Base-by-base conservation (phyloP, 2,113 vertebrate genomes). In the Tympanuchus pallidicinctus region DNA sequence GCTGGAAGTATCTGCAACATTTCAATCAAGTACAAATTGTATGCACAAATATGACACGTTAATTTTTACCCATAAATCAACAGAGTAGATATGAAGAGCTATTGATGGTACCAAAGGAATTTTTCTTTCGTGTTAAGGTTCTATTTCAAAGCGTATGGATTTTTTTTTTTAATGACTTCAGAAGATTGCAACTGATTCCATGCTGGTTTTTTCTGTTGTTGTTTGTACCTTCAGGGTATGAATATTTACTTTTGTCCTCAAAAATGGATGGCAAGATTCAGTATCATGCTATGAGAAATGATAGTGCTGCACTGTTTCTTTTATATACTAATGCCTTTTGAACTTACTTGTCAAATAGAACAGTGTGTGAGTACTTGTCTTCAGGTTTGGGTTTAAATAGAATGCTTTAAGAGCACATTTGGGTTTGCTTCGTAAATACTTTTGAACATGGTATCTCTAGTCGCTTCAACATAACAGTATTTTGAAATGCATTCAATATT, bases 241-340 rank as follows among this genome's bases (percentile, higher is more conserved):
- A 67, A 73, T 50, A 14, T 52, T 60, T 76, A 86, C 64, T 32
- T 1, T 52, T 84, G 42, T 67, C 70, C 32, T 84, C 32, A 61
- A 50, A 79, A 72, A 72, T 60, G 45, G 30, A 45, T 91, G 57
- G 19, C 34, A 65, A 79, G 48, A 43, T 75, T 54, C 5, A 2
- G 8, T 89, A 90, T n/a, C 24, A 27, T 47, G 32, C 81, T 85
- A 36, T 89, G 82, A 93, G 84, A 84, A 93, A 82, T 75, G 14
- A 57, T 36, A 82, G 47, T 32, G 32, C 43, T 72, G 67, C 52
- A 65, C 28, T 54, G 57, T 48, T 91, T 57, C 30, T 38, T 40
- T 92, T 42, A 28, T 78, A 32, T 34, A 73, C 76, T 73, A 89
- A 84, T n/a, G 14, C 48, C 30, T 92, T 87, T 66, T 0, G 0